Evolutionary conservation across 2,888 invertebrate species (phyloP).

Genomic region (Agriopis aurantiaria): DNA sequence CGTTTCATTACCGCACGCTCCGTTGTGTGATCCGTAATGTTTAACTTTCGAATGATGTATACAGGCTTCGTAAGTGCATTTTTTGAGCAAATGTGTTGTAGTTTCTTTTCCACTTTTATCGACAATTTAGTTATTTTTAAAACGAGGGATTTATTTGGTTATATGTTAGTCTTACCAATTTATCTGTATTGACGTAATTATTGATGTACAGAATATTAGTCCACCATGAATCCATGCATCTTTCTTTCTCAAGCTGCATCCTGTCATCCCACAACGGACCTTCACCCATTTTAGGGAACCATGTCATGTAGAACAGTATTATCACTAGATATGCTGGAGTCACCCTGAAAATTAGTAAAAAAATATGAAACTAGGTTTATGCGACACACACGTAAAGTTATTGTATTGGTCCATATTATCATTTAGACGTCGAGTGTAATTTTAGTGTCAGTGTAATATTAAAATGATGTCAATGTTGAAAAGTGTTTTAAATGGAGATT

Average conservation of each 20-base stretch:
- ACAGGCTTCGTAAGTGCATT: too few relatives aligned
- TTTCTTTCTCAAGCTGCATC: conserved; percentile 85
- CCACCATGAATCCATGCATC: conserved; percentile 91
- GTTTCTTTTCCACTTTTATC: not conserved
- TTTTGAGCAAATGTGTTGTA: too few relatives aligned
- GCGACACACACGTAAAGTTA: too few relatives aligned
- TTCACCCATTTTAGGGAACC: conserved; percentile 89
- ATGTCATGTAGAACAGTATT: conserved; percentile 90
- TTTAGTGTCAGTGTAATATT: too few relatives aligned
- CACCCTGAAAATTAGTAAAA: conserved; percentile 78
- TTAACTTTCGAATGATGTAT: too few relatives aligned
- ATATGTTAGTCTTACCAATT: conserved; percentile 76
- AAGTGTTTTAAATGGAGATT: too few relatives aligned
- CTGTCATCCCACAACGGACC: conserved; percentile 91
- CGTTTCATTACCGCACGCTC: too few relatives aligned
- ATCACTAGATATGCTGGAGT: conserved; percentile 91
- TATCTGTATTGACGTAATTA: conserved; percentile 89
- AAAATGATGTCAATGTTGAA: too few relatives aligned
- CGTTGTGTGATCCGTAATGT: too few relatives aligned
- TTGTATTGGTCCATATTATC: too few relatives aligned
- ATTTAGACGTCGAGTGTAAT: too few relatives aligned
- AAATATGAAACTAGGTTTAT: not conserved
- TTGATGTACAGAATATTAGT: conserved; percentile 90
- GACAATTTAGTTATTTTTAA: not conserved
- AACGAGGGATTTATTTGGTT: not conserved